These are phyloP conservation scores for Pteronotus mesoamericanus DNA, from an alignment of 2,797 vertebrate genomes.

Conservation along the genomic window DNA sequence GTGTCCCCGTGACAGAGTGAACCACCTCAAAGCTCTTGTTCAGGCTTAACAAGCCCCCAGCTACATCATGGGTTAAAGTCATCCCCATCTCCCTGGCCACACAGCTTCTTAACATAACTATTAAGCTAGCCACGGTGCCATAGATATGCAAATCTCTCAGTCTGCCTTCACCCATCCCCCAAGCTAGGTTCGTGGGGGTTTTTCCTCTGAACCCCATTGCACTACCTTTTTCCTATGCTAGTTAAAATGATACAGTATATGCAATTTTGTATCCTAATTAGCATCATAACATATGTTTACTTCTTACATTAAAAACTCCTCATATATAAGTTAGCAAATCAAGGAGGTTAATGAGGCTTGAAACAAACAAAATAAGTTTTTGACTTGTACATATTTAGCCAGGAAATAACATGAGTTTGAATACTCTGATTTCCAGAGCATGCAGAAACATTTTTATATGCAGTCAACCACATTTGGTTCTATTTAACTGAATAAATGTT, in stretches of 20 bases:
- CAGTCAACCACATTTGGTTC: background rate
- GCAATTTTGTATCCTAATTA: background rate
- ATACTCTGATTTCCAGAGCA: background rate
- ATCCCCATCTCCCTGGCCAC: too few relatives aligned
- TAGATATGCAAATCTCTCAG: too few relatives aligned
- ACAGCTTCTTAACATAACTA: too few relatives aligned
- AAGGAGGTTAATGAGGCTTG: conserved; percentile 38
- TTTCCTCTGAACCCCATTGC: too few relatives aligned
- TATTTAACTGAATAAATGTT: background rate
- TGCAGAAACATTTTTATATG: background rate
- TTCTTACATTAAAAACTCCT: conserved; percentile 38
- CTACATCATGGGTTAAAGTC: too few relatives aligned
- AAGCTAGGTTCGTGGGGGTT: too few relatives aligned
- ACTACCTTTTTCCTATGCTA: background rate
- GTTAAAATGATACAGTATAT: background rate
- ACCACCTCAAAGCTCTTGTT: too few relatives aligned
- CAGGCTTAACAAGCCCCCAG: too few relatives aligned
- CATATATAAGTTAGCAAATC: conserved; percentile 29
- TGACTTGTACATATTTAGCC: background rate
- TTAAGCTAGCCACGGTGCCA: too few relatives aligned
- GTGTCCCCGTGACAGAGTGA: too few relatives aligned
- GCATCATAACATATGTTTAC: background rate
- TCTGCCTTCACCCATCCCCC: too few relatives aligned
- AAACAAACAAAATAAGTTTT: conserved; percentile 52
- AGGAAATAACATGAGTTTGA: conserved; percentile 32